Conservation (phyloP, 2,113 vertebrate species). For the Geothlypis trichas region DNA sequence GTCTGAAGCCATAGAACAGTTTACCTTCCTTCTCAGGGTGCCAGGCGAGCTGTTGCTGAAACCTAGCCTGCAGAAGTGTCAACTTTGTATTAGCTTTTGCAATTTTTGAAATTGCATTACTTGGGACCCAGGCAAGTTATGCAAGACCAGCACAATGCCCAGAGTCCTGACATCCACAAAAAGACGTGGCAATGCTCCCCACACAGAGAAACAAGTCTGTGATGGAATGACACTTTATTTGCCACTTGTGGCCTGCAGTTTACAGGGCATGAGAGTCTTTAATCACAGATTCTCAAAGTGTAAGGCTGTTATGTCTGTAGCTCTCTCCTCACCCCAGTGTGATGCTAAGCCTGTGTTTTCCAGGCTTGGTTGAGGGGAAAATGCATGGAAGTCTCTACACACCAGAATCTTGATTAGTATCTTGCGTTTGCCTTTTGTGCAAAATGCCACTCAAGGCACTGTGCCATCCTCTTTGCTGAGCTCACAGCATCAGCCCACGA, state of each 20-base stretch:
- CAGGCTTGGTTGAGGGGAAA: background rate
- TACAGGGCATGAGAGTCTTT: background rate
- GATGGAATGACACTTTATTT: background rate
- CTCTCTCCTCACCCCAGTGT: background rate
- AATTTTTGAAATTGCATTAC: background rate
- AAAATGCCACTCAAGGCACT: background rate
- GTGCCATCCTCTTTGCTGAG: slow-evolving; percentile 13
- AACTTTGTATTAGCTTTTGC: background rate
- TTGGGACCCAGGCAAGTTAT: background rate
- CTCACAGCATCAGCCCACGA: background rate
- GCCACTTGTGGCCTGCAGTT: background rate
- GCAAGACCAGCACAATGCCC: background rate
- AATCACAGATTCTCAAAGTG: background rate
- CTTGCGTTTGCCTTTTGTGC: background rate
- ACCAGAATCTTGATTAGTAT: background rate
- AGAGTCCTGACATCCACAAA: background rate
- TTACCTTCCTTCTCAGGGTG: background rate
- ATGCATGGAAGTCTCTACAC: background rate
- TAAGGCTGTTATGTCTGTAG: background rate
- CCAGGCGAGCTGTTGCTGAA: background rate
- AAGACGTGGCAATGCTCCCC: background rate
- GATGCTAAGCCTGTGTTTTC: background rate
- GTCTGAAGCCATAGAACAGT: background rate
- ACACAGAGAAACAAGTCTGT: background rate
- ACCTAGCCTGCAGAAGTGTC: background rate